A percentile compares a stretch with the other conserved stretches of the same genome.
These are phyloP conservation scores for Polypterus bichir DNA, from an alignment of 2,113 vertebrate species.

Conservation along the genomic window DNA sequence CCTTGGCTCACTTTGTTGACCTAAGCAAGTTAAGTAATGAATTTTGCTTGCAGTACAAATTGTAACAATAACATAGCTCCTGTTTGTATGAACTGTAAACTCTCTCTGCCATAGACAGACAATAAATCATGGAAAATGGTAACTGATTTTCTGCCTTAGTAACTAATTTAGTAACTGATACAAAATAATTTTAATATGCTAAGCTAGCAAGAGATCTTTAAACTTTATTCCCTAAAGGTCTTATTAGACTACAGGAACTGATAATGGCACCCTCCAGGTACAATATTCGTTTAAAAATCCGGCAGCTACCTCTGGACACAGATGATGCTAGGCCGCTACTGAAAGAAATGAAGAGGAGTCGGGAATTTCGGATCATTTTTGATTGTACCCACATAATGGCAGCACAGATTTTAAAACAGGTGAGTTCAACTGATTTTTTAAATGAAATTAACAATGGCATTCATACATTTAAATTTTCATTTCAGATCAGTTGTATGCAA, in stretches of 20 bases:
- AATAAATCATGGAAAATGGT: too few species aligned
- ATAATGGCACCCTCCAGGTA: constrained; percentile 95
- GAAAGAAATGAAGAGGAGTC: constrained; percentile 93
- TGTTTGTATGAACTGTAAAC: too few species aligned
- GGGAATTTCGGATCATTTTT: constrained; percentile 96
- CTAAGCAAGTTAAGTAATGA: too few species aligned
- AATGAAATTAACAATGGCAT: background rate
- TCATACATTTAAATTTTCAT: too few species aligned
- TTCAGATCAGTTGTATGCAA: too few species aligned
- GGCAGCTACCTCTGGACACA: constrained; percentile 81
- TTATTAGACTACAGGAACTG: constrained; percentile 90
- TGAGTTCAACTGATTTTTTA: constrained; percentile 22
- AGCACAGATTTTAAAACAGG: constrained; percentile 94
- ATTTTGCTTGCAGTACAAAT: too few species aligned
- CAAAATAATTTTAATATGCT: constrained; percentile 14
- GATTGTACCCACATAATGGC: constrained; percentile 94
- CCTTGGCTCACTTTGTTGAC: too few species aligned
- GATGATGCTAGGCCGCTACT: constrained; percentile 80
- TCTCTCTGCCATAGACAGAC: too few species aligned
- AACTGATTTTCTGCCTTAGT: too few species aligned
- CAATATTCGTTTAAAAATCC: constrained; percentile 94
- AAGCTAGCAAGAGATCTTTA: constrained; percentile 19
- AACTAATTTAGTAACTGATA: constrained; percentile 2
- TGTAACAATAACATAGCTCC: too few species aligned
- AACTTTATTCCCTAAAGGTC: constrained; percentile 49